Conservation (phyloP, 2,797 vertebrate species). For the Nannoperca australis region DNA sequence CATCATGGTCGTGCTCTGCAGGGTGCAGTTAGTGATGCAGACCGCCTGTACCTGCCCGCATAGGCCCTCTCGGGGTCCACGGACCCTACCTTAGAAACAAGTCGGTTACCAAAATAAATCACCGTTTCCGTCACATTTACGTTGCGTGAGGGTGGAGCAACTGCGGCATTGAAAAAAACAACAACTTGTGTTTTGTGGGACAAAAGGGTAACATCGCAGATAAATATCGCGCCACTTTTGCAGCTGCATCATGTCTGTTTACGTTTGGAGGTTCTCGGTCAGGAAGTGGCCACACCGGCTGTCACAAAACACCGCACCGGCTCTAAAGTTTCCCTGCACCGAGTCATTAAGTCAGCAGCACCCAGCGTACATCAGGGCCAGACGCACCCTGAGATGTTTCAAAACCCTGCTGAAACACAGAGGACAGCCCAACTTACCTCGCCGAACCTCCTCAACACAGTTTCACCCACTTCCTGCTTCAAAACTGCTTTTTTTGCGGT, state of each 20-base stretch:
- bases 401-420: not conserved
- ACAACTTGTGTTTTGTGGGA: not conserved
- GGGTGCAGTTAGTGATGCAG: constrained; percentile 22
- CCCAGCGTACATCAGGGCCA: not conserved
- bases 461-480: constrained; percentile 70
- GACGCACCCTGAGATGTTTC: not conserved
- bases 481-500: not conserved
- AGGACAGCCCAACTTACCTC: constrained; percentile 57
- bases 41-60: not conserved
- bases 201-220: not conserved
- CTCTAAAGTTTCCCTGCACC: not conserved
- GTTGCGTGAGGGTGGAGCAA: constrained; percentile 20
- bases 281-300: constrained; percentile 39
- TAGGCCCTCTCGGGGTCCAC: constrained; percentile 15
- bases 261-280: not conserved
- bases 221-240: not conserved
- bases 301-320: not conserved
- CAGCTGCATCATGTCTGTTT: constrained; percentile 26
- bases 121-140: constrained; percentile 6
- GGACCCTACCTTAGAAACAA: constrained; percentile 27
- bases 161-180: constrained; percentile 6
- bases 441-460: not conserved
- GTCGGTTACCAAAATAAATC: constrained; percentile 36
- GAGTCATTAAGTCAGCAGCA: constrained; percentile 16
- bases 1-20: not conserved